Evolutionary conservation across 2,797 vertebrate species (phyloP).

Genomic region (Eulemur rubriventer): DNA sequence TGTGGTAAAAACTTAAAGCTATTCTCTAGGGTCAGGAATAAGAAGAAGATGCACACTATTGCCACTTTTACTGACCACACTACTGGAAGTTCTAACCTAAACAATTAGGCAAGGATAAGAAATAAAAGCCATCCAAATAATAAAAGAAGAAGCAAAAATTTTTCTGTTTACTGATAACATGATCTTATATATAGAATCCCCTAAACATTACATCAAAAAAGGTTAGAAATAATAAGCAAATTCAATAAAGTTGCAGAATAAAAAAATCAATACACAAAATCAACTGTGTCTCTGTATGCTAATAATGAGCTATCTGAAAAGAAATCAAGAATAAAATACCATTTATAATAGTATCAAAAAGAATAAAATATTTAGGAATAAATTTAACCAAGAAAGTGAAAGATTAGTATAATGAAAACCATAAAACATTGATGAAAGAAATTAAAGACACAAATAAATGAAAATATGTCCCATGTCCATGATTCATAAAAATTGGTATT

Average conservation of each 20-base stretch:
- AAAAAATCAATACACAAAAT: not conserved
- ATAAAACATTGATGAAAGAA: not conserved
- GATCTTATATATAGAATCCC: not conserved
- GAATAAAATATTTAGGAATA: not conserved
- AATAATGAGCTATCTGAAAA: not conserved
- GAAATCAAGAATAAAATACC: not conserved
- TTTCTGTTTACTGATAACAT: not conserved
- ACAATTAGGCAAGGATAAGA: not conserved
- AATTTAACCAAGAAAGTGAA: not conserved
- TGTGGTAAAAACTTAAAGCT: not conserved
- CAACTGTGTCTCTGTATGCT: not conserved
- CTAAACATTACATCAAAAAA: not conserved
- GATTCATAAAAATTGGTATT: not conserved
- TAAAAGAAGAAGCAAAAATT: not conserved
- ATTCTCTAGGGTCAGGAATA: not conserved
- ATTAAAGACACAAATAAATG: not conserved
- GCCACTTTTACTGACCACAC: not conserved
- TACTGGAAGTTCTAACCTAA: not conserved
- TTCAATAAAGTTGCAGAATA: not conserved
- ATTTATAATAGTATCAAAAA: not conserved
- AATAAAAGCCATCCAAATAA: not conserved
- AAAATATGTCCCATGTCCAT: not conserved
- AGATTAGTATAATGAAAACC: not conserved
- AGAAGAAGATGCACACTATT: not conserved
- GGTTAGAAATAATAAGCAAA: not conserved